These are phyloP conservation scores for Lamproptera curius DNA, from an alignment of 2,888 invertebrate species.

Conservation along the genomic window DNA sequence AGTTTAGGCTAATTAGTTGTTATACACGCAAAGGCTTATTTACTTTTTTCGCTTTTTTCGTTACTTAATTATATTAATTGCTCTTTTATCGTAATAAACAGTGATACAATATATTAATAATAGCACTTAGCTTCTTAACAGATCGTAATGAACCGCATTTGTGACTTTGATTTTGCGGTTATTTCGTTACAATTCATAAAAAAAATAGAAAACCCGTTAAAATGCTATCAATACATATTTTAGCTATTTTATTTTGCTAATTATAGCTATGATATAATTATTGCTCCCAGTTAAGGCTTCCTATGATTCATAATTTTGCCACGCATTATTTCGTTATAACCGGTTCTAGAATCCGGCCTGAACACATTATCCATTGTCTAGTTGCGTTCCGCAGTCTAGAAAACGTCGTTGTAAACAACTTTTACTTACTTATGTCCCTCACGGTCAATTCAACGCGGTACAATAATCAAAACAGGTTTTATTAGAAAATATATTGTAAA, in stretches of 20 bases:
- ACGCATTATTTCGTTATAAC: background rate
- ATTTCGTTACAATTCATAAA: background rate
- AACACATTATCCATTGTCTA: conserved; percentile 6
- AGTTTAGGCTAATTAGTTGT: no score
- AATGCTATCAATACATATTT: background rate
- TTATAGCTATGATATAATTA: background rate
- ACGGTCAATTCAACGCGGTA: no score
- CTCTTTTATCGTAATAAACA: no score
- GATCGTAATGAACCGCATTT: background rate
- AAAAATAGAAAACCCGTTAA: background rate
- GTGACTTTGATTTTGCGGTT: background rate
- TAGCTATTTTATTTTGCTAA: background rate
- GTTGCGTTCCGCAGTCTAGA: background rate
- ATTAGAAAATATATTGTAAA: no score
- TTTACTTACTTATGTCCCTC: background rate
- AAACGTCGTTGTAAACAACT: conserved; percentile 1
- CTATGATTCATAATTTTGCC: conserved; percentile 6
- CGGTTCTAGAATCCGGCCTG: conserved; percentile 4
- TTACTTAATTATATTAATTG: no score
- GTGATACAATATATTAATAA: background rate
- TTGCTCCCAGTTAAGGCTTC: background rate
- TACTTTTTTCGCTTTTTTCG: no score
- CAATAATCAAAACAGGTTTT: no score
- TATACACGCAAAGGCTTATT: no score
- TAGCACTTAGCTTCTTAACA: background rate